phyloP scores from a whole-genome alignment of 2,113 vertebrate genomes.

The Pelobates fuscus region DNA sequence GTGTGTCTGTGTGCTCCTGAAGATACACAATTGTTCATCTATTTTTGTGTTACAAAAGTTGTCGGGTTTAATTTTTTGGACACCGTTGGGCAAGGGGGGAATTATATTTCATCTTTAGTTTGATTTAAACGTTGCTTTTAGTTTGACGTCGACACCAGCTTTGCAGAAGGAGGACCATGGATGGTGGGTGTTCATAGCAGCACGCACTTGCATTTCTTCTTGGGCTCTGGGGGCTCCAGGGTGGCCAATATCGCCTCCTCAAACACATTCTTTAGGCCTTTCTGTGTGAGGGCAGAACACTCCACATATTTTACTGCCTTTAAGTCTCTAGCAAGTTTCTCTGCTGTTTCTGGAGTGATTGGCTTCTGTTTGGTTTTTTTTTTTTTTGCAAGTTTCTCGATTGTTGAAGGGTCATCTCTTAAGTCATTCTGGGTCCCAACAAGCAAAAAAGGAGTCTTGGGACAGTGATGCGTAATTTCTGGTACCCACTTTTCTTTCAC shows the following conservation, averaged over 20 bases:
- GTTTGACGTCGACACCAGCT: conserved; percentile 76
- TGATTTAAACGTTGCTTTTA: conserved; percentile 82
- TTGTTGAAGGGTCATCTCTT: conserved; percentile 93
- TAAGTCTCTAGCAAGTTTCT: conserved; percentile 93
- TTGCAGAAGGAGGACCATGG: conserved; percentile 68
- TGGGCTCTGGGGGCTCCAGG: conserved; percentile 94
- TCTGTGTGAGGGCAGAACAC: conserved; percentile 97
- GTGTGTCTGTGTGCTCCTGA: conserved; percentile 45
- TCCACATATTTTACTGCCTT: conserved; percentile 98
- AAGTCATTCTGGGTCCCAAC: conserved; percentile 97
- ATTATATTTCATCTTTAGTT: conserved; percentile 70
- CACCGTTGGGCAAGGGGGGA: not conserved
- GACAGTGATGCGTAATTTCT: conserved; percentile 98
- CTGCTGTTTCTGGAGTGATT: conserved; percentile 94
- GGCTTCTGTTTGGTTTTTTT: conserved; percentile 99
- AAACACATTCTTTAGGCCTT: conserved; percentile 59
- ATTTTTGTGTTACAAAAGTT: conserved; percentile 58
- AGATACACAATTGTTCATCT: conserved; percentile 71
- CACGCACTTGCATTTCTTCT: conserved; percentile 95
- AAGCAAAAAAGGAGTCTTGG: conserved; percentile 97
- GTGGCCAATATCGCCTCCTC: conserved; percentile 67
- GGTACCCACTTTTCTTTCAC: conserved; percentile 99
- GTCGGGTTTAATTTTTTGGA: conserved; percentile 48
- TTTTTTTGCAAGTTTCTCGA: conserved; percentile 94
- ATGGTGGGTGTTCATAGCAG: conserved; percentile 83